Evolutionary conservation across 2,888 invertebrate species (phyloP).

Genomic region (Trachelus tabidus): DNA sequence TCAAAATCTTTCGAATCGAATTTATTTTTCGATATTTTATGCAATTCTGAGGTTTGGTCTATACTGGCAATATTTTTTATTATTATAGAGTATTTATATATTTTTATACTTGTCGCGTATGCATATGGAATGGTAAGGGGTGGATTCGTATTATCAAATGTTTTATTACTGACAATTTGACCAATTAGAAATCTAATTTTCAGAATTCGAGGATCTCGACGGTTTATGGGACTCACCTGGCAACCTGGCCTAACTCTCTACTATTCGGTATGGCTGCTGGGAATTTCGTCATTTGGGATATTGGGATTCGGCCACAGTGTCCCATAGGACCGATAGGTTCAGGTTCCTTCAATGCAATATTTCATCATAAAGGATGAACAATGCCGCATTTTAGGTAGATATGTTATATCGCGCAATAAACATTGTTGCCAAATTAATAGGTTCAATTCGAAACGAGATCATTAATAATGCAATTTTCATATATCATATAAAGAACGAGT

Average conservation of each 20-base stretch:
- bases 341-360: neutral
- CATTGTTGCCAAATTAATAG: neutral
- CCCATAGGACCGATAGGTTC: neutral
- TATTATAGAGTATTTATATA: neutral
- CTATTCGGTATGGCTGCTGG: neutral
- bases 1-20: neutral
- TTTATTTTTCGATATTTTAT: neutral
- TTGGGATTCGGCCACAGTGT: neutral
- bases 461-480: neutral
- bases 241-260: neutral
- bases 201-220: neutral
- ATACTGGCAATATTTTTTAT: neutral
- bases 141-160: neutral
- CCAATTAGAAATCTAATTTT: neutral
- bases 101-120: too few relatives aligned
- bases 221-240: neutral
- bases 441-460: neutral
- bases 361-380: neutral
- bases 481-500: neutral
- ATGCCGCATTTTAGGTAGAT: neutral
- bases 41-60: neutral
- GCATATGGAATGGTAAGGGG: too few relatives aligned
- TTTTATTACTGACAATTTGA: neutral
- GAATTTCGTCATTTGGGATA: neutral
- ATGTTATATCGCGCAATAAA: neutral